Conservation (phyloP, 1,140 invertebrate genomes). For the Homarus americanus region DNA sequence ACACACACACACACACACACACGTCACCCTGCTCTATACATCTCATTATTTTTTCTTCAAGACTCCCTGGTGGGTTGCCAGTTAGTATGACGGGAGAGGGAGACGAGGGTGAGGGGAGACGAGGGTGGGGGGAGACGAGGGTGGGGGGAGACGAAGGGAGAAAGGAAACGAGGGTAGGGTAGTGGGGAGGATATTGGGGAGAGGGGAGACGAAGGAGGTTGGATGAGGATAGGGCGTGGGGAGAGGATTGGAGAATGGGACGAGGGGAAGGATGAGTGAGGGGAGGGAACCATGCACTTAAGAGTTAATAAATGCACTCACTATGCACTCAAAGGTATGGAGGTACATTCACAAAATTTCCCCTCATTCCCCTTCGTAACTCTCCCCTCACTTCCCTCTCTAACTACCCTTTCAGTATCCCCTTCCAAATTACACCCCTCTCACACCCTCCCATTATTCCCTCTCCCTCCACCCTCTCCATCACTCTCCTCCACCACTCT, state of each 20-base stretch:
- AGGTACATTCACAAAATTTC: no score
- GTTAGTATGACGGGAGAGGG: background rate
- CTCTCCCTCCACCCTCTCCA: no score
- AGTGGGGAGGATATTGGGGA: no score
- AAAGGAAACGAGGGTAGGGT: background rate
- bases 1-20: background rate
- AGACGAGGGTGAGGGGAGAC: background rate
- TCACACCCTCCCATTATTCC: no score
- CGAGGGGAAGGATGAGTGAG: background rate
- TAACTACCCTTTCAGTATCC: no score
- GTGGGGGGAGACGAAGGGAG: background rate
- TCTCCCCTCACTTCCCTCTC: no score
- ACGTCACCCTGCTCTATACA: conserved; percentile 32
- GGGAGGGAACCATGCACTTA: background rate
- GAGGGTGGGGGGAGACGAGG: background rate
- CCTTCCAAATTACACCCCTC: no score
- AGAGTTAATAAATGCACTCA: no score
- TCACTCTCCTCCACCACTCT: no score
- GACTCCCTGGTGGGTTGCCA: conserved; percentile 8
- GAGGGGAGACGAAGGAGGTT: background rate
- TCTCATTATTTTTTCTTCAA: conserved; percentile 27
- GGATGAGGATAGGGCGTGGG: background rate
- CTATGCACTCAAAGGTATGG: no score
- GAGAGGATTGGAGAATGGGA: no score
- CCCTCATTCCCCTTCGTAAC: no score